Evolutionary conservation across 2,888 invertebrate genomes (phyloP).

Genomic region (Fragum sueziense): DNA sequence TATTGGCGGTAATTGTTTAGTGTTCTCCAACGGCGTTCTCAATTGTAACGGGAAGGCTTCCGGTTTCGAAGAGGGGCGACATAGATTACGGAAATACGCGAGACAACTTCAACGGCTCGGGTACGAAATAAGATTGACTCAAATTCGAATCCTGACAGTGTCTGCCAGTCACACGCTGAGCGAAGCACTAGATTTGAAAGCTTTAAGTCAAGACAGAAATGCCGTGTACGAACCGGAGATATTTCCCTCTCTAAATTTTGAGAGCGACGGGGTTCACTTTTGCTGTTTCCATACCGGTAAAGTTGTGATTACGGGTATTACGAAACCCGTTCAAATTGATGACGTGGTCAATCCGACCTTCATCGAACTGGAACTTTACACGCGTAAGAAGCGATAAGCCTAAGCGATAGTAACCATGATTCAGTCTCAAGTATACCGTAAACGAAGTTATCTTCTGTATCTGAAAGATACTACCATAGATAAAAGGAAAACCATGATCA

Average conservation of each 20-base stretch:
- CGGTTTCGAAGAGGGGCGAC: not conserved
- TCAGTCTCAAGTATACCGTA: slow-evolving; percentile 5
- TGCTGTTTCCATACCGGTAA: slow-evolving; percentile 40
- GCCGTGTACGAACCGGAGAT: slow-evolving; percentile 27
- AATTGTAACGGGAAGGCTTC: slow-evolving; percentile 29
- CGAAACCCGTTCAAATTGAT: slow-evolving; percentile 1
- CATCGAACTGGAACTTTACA: slow-evolving; percentile 14
- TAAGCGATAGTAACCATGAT: not conserved
- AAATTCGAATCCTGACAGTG: slow-evolving; percentile 11
- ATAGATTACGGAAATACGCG: slow-evolving; percentile 26
- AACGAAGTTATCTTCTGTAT: not conserved
- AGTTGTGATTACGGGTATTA: slow-evolving; percentile 39
- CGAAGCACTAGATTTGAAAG: not conserved
- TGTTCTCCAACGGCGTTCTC: slow-evolving; percentile 37
- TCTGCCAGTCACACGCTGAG: slow-evolving; percentile 21
- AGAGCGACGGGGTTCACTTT: slow-evolving; percentile 4
- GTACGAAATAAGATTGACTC: not conserved
- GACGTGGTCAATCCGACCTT: not conserved
- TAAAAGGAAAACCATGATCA: not conserved
- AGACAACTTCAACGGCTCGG: slow-evolving; percentile 23
- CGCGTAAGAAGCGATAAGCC: not conserved
- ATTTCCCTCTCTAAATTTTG: slow-evolving; percentile 26
- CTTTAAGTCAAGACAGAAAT: slow-evolving; percentile 6
- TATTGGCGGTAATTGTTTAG: slow-evolving; percentile 33
- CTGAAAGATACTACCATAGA: not conserved